Evolutionary conservation across 1,140 invertebrate genomes (phyloP), one percentile per base, ranked within the genome.

Genomic region (Galendromus occidentalis): DNA sequence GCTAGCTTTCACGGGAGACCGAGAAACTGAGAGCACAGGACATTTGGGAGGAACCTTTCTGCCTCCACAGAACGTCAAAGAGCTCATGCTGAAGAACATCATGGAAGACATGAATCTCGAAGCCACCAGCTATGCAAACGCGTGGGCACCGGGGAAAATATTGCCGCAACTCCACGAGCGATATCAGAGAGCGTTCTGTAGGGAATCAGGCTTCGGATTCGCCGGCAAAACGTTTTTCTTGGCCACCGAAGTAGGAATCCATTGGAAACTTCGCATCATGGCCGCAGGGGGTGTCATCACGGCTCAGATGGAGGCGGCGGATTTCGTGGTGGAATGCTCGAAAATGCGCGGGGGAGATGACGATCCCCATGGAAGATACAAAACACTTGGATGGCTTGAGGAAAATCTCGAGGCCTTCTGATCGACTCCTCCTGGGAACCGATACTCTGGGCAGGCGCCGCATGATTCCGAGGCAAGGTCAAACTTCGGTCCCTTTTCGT

Each of bases 71-170:
- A 33, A 59, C 9, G 22, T 59, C 33, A 59, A 25, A 6, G 51
- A 59, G 22, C 14, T 25, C 25, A 59, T 59, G 51, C 51, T 59
- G 25, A 59, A 9, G 33, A 59, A 59, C 33, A 59, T 59, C 51
- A 59, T 59, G 51, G 51, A 59, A 17, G 51, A 59, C 51, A 59
- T 59, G 51, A 25, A 33, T 6, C 25, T 59, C 14, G 51, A 25
- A 14, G 20, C 17, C 25, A 29, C 22, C 14, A 59, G 25, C 14
- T 29, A 29, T 14, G 2, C 2, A 25, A 22, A 59, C 14, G 51
- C 51, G 1, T 39, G 33, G 33, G 9, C 33, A 39, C 33, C 33
- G 9, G 9, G 4, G 33, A 39, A 9, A 4, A 39, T 39, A 9
- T 39, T 39, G 33, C 33, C 33, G 4, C 33, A 39, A 39, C 9